Evolutionary conservation across 2,797 vertebrate species (phyloP), one percentile per base, ranked within the genome.

Genomic region (Acanthurus leucopareius): DNA sequence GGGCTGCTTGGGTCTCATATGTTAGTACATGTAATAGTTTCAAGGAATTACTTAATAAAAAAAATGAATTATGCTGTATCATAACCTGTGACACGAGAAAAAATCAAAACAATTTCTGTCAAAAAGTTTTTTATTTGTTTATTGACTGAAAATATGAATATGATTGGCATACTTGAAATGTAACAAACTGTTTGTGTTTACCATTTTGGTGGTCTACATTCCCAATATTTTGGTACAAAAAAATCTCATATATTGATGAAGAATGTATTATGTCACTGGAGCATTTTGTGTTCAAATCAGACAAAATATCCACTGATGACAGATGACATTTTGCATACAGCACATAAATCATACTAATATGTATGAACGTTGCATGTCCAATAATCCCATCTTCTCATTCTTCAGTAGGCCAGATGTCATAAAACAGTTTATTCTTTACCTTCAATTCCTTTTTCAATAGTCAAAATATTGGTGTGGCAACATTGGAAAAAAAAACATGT

Each of bases 91-190:
- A 65, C 56, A 79, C 19, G 75, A 60, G 73, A 68, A 60, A 80
- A 63, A 73, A 69, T 60, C 32, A 84, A 47, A 0, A 60, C 19
- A 0, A 47, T 65, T 60, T 87, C 42, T 83, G 79, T 82, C 76
- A 89, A 86, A 87, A 82, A 7, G 1, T 49, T 60, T 78, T 80
- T 86, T 25, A 59, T 89, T 86, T 85, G 60, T 94, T 94, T 93
- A 93, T 93, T 94, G 89, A 91, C 78, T 89, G 92, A 86, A 90
- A 94, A 92, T 89, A 90, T 88, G 85, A 86, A 64, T 86, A 89
- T 85, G 89, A 89, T 86, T 71, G 77, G 69, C 82, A 90, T 93
- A 91, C 82, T 86, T 93, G 48, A 90, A 92, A 91, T 87, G 83
- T 94, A 91, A 92, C 88, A 92, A 90, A 88, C 87, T 84, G 63